Conservation (phyloP, 2,113 vertebrate genomes). For the Camelus bactrianus region DNA sequence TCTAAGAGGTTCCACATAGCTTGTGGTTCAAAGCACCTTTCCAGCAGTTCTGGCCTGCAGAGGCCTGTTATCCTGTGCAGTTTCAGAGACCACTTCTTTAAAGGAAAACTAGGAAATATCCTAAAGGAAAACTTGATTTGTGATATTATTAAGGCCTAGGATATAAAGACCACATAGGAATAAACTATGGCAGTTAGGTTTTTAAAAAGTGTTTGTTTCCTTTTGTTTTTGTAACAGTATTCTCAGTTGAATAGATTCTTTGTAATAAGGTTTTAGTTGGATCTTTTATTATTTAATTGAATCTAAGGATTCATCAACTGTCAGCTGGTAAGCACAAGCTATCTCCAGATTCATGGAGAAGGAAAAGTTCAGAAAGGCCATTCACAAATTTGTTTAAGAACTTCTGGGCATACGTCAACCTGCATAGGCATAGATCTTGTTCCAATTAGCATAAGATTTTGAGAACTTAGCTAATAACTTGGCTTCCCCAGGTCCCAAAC, state of each 20-base stretch:
- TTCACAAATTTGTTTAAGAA: not conserved
- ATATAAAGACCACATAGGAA: not conserved
- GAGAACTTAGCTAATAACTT: not conserved
- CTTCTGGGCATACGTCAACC: not conserved
- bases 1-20: not conserved
- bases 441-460: not conserved
- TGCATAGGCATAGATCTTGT: not conserved
- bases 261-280: not conserved
- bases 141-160: not conserved
- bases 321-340: not conserved
- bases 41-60: not conserved
- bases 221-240: not conserved
- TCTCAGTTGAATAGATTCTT: not conserved
- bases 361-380: not conserved
- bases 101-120: not conserved
- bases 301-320: not conserved
- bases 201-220: not conserved
- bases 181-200: not conserved
- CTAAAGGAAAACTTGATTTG: not conserved
- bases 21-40: not conserved
- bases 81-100: not conserved
- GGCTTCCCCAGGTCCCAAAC: not conserved
- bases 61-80: not conserved
- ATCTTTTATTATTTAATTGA: not conserved
- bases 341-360: not conserved